Evolutionary conservation across 2,888 invertebrate genomes (phyloP).

Genomic region (Noctua comes): DNA sequence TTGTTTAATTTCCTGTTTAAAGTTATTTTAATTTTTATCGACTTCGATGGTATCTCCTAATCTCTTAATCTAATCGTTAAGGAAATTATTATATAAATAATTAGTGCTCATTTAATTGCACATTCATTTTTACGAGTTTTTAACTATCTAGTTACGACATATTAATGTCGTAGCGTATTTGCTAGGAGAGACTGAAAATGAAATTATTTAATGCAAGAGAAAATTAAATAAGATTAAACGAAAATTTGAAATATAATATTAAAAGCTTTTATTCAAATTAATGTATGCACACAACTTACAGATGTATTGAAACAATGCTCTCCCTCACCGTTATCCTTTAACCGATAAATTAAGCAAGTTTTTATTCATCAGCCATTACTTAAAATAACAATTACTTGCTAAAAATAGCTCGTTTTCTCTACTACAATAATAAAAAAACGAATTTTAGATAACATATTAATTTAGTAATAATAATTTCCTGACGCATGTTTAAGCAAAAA

Average conservation of each 20-base stretch:
- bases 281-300: not conserved
- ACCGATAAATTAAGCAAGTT: too few relatives aligned
- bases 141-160: conserved; percentile 36
- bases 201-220: not conserved
- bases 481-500: too few relatives aligned
- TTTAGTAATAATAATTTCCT: too few relatives aligned
- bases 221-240: not conserved
- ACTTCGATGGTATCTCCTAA: not conserved
- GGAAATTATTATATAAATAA: conserved; percentile 5
- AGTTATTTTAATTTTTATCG: not conserved
- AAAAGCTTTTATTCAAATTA: not conserved
- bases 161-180: conserved; percentile 3
- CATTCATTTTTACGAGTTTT: conserved; percentile 35
- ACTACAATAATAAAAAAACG: too few relatives aligned
- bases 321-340: too few relatives aligned
- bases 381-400: too few relatives aligned
- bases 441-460: too few relatives aligned
- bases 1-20: not conserved
- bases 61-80: conserved; percentile 11
- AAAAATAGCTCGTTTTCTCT: too few relatives aligned
- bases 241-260: too few relatives aligned
- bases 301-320: not conserved
- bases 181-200: conserved; percentile 1
- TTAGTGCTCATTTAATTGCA: conserved; percentile 12
- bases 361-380: too few relatives aligned